Evolutionary conservation across 2,888 invertebrate species (phyloP).

Genomic region (Pyrgus malvae): DNA sequence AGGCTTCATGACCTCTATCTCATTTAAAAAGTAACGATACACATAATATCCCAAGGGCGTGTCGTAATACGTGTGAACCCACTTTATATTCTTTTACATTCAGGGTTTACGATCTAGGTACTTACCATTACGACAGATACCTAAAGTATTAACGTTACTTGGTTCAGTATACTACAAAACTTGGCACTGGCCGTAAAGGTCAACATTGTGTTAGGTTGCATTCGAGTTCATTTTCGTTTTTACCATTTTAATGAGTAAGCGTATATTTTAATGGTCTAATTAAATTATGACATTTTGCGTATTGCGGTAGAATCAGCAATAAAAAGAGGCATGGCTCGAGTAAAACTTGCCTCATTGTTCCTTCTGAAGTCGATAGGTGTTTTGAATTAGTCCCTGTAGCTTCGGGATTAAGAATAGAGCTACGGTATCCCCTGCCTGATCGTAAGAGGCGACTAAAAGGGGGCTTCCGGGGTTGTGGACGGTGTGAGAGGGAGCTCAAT

Average conservation of each 20-base stretch:
- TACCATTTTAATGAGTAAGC: conserved; percentile 11
- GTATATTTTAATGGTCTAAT: conserved; percentile 8
- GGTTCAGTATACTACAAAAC: conserved; percentile 4
- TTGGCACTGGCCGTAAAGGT: conserved; percentile 16
- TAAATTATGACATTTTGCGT: background rate
- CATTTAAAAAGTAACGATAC: background rate
- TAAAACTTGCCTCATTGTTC: too few relatives aligned
- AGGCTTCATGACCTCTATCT: background rate
- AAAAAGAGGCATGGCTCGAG: background rate
- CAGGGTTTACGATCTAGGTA: conserved; percentile 21
- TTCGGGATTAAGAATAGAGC: too few relatives aligned
- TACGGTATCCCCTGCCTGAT: too few relatives aligned
- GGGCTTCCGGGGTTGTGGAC: too few relatives aligned
- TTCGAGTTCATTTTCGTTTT: conserved; percentile 6
- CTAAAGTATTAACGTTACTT: conserved; percentile 15
- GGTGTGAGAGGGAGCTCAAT: too few relatives aligned
- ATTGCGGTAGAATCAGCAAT: background rate
- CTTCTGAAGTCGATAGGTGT: too few relatives aligned
- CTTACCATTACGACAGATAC: conserved; percentile 10
- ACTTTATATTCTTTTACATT: conserved; percentile 15
- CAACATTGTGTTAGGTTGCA: conserved; percentile 11
- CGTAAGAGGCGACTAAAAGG: too few relatives aligned
- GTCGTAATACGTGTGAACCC: conserved; percentile 10
- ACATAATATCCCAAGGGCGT: background rate
- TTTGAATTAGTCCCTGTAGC: too few relatives aligned